Evolutionary conservation across 2,113 vertebrate genomes (phyloP).

Genomic region (Tetrao urogallus): DNA sequence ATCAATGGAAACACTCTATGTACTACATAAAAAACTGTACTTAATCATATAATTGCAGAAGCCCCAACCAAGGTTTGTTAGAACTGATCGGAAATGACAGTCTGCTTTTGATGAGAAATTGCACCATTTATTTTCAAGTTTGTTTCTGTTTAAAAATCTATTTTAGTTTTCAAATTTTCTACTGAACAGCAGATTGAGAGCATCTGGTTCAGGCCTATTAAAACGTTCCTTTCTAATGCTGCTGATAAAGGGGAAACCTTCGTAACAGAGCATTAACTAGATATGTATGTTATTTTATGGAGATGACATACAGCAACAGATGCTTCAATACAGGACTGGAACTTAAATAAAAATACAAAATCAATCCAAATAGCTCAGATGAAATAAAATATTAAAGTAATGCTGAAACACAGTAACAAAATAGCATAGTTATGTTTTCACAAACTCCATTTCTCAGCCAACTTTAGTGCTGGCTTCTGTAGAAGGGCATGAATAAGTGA

Average conservation of each 20-base stretch:
- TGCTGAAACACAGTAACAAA: not conserved
- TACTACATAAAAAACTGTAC: not conserved
- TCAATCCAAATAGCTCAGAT: not conserved
- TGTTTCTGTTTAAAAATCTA: not conserved
- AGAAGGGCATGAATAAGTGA: not conserved
- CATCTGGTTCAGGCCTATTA: not conserved
- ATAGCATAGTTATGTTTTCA: not conserved
- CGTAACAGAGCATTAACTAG: not conserved
- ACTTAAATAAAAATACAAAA: constrained; percentile 3
- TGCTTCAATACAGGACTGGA: not conserved
- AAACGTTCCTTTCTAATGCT: not conserved
- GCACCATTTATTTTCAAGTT: not conserved
- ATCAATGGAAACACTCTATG: not conserved
- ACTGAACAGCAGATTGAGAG: not conserved
- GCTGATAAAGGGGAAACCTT: not conserved
- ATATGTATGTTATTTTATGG: not conserved
- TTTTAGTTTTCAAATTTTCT: not conserved
- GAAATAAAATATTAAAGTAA: not conserved
- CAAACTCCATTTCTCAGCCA: not conserved
- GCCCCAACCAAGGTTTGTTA: not conserved
- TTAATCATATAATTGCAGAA: not conserved
- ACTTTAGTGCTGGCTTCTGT: not conserved
- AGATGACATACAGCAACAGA: not conserved
- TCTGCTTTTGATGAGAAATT: not conserved
- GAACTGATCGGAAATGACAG: not conserved